Percentiles rank a stretch among this genome's conserved stretches.
Evolutionary conservation across 2,113 vertebrate genomes (phyloP).

Genomic region (Apodemus sylvaticus): DNA sequence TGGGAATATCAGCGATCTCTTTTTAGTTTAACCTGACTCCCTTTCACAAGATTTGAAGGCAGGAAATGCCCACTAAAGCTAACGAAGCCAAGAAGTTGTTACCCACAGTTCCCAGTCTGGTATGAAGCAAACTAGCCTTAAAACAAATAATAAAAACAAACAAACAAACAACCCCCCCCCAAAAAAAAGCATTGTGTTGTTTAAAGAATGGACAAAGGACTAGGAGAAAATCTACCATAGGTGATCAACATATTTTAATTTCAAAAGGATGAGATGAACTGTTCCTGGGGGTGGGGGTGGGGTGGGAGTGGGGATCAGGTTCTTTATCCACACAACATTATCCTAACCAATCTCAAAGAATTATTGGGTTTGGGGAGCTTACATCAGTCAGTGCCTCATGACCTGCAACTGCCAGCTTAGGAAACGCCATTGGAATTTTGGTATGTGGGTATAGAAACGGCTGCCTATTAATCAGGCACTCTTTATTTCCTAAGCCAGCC

Average conservation of each 20-base stretch:
- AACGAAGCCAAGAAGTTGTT: neutral
- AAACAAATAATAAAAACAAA: neutral
- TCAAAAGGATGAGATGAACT: conserved; percentile 23
- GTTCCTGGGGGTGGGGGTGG: no score
- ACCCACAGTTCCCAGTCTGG: neutral
- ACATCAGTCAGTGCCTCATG: neutral
- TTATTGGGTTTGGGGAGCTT: neutral
- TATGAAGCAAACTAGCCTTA: neutral
- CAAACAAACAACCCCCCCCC: neutral
- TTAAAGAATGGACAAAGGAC: neutral
- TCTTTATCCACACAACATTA: neutral
- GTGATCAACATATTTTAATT: neutral
- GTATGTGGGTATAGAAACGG: neutral
- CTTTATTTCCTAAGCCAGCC: neutral
- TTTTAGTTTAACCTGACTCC: neutral
- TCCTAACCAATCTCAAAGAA: conserved; percentile 27
- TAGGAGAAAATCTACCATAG: neutral
- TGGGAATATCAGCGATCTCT: neutral
- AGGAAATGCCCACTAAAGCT: neutral
- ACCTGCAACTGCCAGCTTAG: neutral
- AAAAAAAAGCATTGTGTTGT: neutral
- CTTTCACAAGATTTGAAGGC: neutral
- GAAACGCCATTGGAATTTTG: neutral
- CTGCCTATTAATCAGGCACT: neutral
- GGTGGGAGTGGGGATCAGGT: neutral